phyloP scores from a whole-genome alignment of 2,113 vertebrate species.

The Hydropotes inermis region DNA sequence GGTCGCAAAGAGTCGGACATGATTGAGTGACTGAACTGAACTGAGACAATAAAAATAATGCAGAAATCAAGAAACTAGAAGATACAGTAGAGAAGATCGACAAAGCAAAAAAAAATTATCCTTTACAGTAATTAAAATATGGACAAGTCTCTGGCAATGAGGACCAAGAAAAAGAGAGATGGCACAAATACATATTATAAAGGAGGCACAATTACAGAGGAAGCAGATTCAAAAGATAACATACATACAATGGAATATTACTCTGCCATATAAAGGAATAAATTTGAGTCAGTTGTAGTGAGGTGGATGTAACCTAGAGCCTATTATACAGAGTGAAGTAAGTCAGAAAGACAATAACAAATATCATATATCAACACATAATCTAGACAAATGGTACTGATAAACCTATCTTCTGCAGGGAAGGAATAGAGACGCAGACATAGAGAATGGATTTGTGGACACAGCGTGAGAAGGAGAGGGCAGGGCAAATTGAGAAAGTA shows the following conservation, averaged over 20 bases:
- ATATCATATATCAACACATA: not conserved
- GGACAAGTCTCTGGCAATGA: not conserved
- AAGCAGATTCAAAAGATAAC: not conserved
- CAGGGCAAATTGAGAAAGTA: not conserved
- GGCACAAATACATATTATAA: not conserved
- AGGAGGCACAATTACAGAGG: not conserved
- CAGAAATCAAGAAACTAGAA: not conserved
- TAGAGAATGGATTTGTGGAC: not conserved
- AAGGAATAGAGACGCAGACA: not conserved
- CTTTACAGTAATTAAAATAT: not conserved
- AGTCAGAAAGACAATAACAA: not conserved
- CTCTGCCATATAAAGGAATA: not conserved
- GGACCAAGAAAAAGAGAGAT: slow-evolving; percentile 1
- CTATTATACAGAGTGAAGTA: not conserved
- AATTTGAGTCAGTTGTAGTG: not conserved
- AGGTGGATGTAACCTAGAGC: not conserved
- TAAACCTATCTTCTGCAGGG: not conserved
- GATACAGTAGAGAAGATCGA: not conserved
- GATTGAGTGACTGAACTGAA: too few species aligned
- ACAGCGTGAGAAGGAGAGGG: not conserved
- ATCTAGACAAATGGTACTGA: not conserved
- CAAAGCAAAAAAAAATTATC: not conserved
- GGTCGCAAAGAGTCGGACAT: too few species aligned
- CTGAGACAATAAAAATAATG: not conserved
- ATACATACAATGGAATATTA: not conserved